Evolutionary conservation across 2,113 vertebrate species (phyloP).

Genomic region (Zapornia atra): DNA sequence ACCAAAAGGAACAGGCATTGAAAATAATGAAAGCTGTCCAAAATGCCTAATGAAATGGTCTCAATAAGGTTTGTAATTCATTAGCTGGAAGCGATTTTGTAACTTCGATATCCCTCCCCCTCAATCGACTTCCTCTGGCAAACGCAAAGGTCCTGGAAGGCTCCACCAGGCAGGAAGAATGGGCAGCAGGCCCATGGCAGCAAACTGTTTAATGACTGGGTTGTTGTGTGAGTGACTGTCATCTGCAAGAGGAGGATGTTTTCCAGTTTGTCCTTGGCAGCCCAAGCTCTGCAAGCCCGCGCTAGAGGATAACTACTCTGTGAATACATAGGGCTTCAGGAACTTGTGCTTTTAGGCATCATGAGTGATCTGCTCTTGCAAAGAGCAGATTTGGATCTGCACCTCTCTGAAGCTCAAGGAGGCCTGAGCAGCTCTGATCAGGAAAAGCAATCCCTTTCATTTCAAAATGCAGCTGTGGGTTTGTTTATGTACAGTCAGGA

Average conservation of each 20-base stretch:
- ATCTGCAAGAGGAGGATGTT: constrained; percentile 53
- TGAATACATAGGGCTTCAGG: not conserved
- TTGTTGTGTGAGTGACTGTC: constrained; percentile 7
- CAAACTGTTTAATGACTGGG: constrained; percentile 25
- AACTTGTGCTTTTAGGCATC: not conserved
- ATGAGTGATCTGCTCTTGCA: not conserved
- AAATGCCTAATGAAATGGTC: not conserved
- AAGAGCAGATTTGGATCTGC: not conserved
- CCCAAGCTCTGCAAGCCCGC: not conserved
- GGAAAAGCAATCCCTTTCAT: not conserved
- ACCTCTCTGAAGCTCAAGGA: not conserved
- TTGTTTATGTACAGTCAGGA: not conserved
- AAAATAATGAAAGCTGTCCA: not conserved
- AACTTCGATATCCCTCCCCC: not conserved
- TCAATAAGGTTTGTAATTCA: not conserved
- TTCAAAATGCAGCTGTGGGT: not conserved
- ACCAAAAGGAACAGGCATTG: not conserved
- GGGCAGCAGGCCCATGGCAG: constrained; percentile 20
- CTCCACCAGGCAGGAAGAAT: not conserved
- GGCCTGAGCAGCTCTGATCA: not conserved
- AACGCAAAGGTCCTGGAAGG: not conserved
- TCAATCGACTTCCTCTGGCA: constrained; percentile 11
- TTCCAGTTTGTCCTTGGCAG: constrained; percentile 54
- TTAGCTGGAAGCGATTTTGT: not conserved
- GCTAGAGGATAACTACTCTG: not conserved